These are phyloP conservation scores for Ispidina picta DNA, from an alignment of 2,797 vertebrate species.

Conservation along the genomic window DNA sequence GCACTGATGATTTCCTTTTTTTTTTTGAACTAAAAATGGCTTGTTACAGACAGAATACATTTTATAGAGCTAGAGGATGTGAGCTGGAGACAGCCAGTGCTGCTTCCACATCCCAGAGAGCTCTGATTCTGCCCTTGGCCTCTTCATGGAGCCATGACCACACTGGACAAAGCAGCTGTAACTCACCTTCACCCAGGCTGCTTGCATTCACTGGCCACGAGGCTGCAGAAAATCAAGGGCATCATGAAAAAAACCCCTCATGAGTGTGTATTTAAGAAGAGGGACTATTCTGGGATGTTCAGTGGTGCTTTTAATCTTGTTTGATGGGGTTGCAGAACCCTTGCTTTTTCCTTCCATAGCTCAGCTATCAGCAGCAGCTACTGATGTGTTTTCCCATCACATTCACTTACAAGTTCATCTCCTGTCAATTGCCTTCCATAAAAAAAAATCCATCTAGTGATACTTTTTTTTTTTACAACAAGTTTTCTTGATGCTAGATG, in stretches of 20 bases:
- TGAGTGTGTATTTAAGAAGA: neutral
- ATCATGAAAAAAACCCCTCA: neutral
- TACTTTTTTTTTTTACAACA: neutral
- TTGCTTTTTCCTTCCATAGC: neutral
- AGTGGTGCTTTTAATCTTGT: neutral
- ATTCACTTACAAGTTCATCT: neutral
- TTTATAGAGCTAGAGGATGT: neutral
- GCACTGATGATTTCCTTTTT: neutral
- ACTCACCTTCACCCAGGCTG: neutral
- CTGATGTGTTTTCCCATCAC: neutral
- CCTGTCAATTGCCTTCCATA: neutral
- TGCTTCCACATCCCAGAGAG: neutral
- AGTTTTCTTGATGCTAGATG: neutral
- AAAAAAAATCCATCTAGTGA: neutral
- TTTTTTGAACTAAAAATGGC: neutral
- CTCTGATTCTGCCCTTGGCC: neutral
- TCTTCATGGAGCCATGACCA: neutral
- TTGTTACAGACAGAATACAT: neutral
- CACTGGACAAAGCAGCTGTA: neutral
- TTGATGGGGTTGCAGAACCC: neutral
- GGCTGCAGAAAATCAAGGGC: neutral
- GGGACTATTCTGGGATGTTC: neutral
- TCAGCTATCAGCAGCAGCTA: neutral
- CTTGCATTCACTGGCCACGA: neutral
- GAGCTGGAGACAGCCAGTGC: neutral